Evolutionary conservation across 2,113 vertebrate genomes (phyloP), one percentile per base, ranked within the genome.

Genomic region (Urocitellus parryii): DNA sequence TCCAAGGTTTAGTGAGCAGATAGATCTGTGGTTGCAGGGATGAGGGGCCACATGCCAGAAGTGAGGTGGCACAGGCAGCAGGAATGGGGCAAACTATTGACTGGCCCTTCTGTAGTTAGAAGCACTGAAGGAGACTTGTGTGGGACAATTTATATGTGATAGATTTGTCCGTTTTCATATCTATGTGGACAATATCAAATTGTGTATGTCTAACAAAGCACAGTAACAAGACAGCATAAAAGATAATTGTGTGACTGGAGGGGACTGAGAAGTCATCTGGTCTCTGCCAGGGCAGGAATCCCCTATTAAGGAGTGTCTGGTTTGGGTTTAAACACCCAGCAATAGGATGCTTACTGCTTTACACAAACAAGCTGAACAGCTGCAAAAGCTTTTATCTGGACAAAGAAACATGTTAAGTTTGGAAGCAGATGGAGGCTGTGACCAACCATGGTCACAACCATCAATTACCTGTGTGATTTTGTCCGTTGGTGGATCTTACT

Each of bases 281-380:
- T 24, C 48, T 8, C 42, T 70, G 67, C 68, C 65, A 4, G 24
- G 27, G 27, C 8, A 18, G 72, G 39, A 51, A 8, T 53, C 14
- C 25, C 11, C 42, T 14, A 4, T 8, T 34, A 20, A 0, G 13
- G 18, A 0, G 5, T 4, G 14, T 10, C 29, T 10, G 22, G 22
- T 10, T 0, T n/a, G 45, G 17, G 16, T 29, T 27, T 22, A 17
- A 17, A 37, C 10, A 9, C 8, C 65, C 72, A 24, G 72, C 77
- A 9, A 2, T 22, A 5, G 37, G 42, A 34, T 4, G 8, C 65
- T 29, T 17, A 2, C 24, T 68, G 10, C 34, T 37, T 58, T 32
- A 5, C 27, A 4, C 18, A 37, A 24, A 20, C n/a, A 74, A 22
- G 53, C 65, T 61, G 48, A 22, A 22, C 18, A 51, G 12, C 27